These are phyloP conservation scores for Ophion costatus DNA, from an alignment of 2,888 invertebrate genomes.

Conservation along the genomic window DNA sequence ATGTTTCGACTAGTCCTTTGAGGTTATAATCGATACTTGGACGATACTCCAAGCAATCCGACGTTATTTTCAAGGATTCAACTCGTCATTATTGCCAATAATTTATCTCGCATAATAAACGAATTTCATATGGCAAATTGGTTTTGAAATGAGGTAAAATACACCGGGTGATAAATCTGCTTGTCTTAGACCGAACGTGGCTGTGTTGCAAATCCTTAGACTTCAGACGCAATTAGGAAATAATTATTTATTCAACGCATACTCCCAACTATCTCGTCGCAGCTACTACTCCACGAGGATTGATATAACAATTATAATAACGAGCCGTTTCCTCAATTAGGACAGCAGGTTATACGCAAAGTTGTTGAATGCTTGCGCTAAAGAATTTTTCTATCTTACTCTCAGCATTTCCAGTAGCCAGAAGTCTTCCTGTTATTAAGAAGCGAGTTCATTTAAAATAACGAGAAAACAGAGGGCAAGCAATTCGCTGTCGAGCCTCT, in stretches of 20 bases:
- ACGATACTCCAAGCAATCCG: background rate
- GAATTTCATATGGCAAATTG: background rate
- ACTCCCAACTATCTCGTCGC: background rate
- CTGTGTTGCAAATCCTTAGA: background rate
- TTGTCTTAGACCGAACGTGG: background rate
- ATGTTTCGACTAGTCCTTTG: background rate
- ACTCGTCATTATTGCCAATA: background rate
- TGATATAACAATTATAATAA: slow-evolving; percentile 2
- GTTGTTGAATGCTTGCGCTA: background rate
- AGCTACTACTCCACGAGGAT: background rate
- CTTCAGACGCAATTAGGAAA: slow-evolving; percentile 23
- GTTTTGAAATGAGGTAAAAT: background rate
- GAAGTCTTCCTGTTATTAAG: background rate
- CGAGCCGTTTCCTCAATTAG: background rate
- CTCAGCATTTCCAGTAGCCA: too few relatives aligned
- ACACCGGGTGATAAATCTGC: background rate
- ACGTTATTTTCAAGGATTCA: slow-evolving; percentile 10
- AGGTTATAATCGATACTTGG: background rate
- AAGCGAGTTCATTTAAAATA: background rate
- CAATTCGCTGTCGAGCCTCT: background rate
- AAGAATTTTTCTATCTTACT: background rate
- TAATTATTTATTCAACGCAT: slow-evolving; percentile 39
- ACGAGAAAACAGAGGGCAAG: background rate
- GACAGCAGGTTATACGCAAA: too few relatives aligned
- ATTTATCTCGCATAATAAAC: slow-evolving; percentile 20